Conservation (phyloP, 1,140 invertebrate species). For the Ceratoteleas bidentatus region DNA sequence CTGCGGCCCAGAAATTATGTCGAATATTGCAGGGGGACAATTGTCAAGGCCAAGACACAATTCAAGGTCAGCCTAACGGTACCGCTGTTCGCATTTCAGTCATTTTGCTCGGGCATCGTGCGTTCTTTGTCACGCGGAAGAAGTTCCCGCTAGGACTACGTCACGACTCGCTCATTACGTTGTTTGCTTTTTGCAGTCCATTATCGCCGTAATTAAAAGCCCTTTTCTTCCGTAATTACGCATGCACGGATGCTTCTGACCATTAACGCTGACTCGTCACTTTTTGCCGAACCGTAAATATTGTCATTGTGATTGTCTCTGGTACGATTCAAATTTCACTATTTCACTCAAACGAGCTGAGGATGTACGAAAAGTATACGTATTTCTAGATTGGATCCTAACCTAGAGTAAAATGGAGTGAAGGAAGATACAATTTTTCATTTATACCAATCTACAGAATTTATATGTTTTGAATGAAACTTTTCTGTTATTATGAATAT, state of each 20-base stretch:
- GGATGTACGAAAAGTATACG: neutral
- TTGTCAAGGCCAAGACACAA: conserved; percentile 52
- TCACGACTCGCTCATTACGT: conserved; percentile 56
- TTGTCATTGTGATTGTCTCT: conserved; percentile 30
- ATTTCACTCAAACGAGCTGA: neutral
- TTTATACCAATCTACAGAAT: too few relatives aligned
- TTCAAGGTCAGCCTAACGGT: conserved; percentile 76
- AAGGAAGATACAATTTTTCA: too few relatives aligned
- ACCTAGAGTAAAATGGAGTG: too few relatives aligned
- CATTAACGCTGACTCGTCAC: conserved; percentile 36
- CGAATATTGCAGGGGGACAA: conserved; percentile 24
- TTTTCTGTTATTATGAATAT: neutral
- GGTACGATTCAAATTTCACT: conserved; percentile 22
- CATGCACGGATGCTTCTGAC: conserved; percentile 17
- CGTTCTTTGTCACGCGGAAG: conserved; percentile 58
- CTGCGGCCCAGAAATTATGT: conserved; percentile 17
- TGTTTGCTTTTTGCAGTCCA: conserved; percentile 54
- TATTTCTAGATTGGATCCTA: too few relatives aligned
- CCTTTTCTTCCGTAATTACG: conserved; percentile 43
- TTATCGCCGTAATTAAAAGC: conserved; percentile 61
- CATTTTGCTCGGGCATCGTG: conserved; percentile 51
- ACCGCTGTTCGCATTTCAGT: conserved; percentile 65
- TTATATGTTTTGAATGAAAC: neutral
- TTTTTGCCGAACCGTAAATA: conserved; percentile 38
- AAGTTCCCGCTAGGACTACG: conserved; percentile 38